Conservation (phyloP, 2,797 vertebrate species). For the Percopsis omiscomaycus region DNA sequence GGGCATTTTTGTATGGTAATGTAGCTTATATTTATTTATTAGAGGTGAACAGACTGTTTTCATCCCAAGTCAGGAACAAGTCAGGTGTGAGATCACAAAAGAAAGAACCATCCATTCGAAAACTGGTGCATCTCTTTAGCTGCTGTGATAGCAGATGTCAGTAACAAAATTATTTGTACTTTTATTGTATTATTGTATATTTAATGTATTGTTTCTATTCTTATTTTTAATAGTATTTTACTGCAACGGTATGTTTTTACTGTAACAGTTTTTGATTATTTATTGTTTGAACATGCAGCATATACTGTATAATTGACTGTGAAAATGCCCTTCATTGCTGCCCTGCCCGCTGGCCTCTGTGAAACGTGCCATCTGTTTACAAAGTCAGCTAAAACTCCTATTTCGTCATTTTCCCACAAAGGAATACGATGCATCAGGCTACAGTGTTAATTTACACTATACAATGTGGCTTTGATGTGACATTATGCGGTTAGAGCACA, state of each 20-base stretch:
- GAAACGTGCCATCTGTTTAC: constrained; percentile 73
- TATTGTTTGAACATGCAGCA: constrained; percentile 51
- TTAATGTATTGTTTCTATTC: not conserved
- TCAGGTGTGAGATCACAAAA: not conserved
- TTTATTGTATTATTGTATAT: not conserved
- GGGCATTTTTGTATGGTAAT: too few relatives aligned
- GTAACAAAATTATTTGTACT: not conserved
- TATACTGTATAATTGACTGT: constrained; percentile 68
- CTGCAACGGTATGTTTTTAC: constrained; percentile 27
- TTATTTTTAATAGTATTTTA: not conserved
- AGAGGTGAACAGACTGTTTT: not conserved
- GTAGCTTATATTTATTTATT: too few relatives aligned
- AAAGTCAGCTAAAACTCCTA: constrained; percentile 68
- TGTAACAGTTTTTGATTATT: constrained; percentile 53
- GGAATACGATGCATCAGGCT: constrained; percentile 38
- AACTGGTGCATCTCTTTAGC: not conserved
- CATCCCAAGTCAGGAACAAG: not conserved
- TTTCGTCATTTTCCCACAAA: constrained; percentile 44
- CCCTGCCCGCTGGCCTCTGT: constrained; percentile 64
- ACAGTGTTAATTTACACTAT: constrained; percentile 35
- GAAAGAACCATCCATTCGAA: not conserved
- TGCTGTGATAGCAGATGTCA: not conserved
- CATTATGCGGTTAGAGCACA: constrained; percentile 23
- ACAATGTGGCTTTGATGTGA: constrained; percentile 21
- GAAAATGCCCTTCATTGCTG: constrained; percentile 63